A percentile compares a stretch with the other conserved stretches of the same genome.
phyloP scores from a whole-genome alignment of 2,797 vertebrate genomes.

The Lepilemur septentrionalis region DNA sequence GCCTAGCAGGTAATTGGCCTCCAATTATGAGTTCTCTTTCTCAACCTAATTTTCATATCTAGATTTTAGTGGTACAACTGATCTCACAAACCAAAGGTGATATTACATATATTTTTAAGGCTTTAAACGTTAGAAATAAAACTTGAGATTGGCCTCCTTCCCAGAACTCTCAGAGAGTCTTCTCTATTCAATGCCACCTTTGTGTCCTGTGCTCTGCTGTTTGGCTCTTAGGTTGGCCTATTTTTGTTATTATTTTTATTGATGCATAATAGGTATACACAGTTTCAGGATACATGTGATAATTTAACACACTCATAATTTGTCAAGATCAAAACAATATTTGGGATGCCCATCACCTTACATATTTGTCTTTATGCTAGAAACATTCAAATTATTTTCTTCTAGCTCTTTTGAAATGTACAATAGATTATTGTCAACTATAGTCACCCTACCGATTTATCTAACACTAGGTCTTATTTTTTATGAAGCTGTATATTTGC shows the following conservation, averaged over 20 bases:
- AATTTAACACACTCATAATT: neutral
- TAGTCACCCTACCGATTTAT: neutral
- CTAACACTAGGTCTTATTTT: neutral
- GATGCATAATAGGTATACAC: neutral
- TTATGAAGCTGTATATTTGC: neutral
- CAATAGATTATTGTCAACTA: neutral
- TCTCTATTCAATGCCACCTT: neutral
- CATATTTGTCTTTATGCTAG: neutral
- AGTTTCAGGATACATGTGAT: neutral
- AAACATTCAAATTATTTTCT: neutral
- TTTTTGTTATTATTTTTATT: neutral
- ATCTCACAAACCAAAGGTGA: neutral
- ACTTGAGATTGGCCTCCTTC: neutral
- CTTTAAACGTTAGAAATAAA: neutral
- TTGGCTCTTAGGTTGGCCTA: rapidly evolving
- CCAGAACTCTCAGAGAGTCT: neutral
- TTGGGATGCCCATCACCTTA: neutral
- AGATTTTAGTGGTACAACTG: neutral
- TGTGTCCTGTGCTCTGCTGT: neutral
- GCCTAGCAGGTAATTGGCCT: neutral
- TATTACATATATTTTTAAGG: neutral
- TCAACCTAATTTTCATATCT: neutral
- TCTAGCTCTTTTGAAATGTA: neutral
- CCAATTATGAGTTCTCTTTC: neutral
- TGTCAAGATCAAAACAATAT: neutral